Base-by-base conservation (phyloP, 2,113 vertebrate species). In the Puffinus mauretanicus region DNA sequence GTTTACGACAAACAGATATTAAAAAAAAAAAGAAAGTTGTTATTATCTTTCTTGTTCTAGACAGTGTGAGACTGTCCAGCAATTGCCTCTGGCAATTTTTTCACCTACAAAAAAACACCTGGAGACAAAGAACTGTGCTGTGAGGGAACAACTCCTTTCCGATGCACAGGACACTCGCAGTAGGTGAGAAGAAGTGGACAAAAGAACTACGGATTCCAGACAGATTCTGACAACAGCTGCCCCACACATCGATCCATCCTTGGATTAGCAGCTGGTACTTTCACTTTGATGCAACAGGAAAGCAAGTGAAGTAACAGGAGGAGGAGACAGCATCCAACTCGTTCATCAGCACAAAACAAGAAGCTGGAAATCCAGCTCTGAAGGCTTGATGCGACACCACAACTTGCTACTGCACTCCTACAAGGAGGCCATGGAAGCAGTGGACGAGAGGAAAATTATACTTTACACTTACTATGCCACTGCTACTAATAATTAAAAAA, bases 1-100 rank as follows among this genome's bases (percentile, higher is more conserved):
- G 16, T 72, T 72, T 67, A 65, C 4, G 1, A 65, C 10, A 79
- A 80, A 57, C 21, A 76, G 16, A 40, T 7, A 22, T 5, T 15
- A 4, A 8, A 6, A 29, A 24, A 36, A 27, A 30, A 27, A 26
- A 7, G 0, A 51, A 52, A 22, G 1, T 5, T 30, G 7, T 10
- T 19, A 21, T 12, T 67, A 10, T 30, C 16, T 78, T 42, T 3
- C 25, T 62, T 82, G 77, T 51, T 47, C 61, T 36, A 71, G 57
- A 67, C 19, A 54, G 21, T 1, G 3, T 79, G 82, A 71, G 36
- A 49, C 25, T 38, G 44, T 11, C 47, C 69, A 84, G 27, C 49
- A 55, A 51, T 16, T 25, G 15, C 49, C 58, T 64, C 32, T 34
- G 26, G 38, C 19, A 72, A 36, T 49, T 78, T 61, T 73, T 84